phyloP scores from a whole-genome alignment of 2,888 invertebrate genomes.

The Charanyca ferruginea region DNA sequence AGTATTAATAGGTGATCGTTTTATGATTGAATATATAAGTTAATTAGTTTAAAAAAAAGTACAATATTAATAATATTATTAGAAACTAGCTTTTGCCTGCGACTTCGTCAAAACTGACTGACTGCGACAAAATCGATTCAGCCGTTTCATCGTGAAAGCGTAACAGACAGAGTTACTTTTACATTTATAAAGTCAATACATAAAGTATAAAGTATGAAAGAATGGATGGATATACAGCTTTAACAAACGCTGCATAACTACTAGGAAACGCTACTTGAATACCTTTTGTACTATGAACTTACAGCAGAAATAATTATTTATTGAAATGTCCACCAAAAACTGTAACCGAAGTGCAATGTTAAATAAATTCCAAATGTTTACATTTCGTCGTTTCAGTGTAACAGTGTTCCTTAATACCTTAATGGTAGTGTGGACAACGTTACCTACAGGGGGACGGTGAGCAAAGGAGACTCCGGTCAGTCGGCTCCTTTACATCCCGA shows the following conservation, averaged over 20 bases:
- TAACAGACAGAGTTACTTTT: no score
- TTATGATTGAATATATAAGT: background rate
- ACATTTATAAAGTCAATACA: no score
- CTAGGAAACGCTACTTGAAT: background rate
- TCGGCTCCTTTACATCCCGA: slow-evolving; percentile 57
- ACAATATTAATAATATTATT: no score
- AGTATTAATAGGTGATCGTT: slow-evolving; percentile 7
- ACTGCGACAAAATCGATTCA: no score
- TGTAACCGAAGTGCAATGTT: slow-evolving; percentile 22
- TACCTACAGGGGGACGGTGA: slow-evolving; percentile 24
- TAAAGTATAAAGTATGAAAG: no score
- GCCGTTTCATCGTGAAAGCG: no score
- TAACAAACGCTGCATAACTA: background rate
- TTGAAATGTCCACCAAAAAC: slow-evolving; percentile 17
- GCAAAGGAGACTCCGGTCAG: slow-evolving; percentile 57
- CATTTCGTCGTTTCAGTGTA: slow-evolving; percentile 33
- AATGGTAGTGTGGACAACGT: slow-evolving; percentile 56
- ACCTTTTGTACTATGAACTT: background rate
- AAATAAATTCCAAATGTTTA: slow-evolving; percentile 36
- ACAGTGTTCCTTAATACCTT: slow-evolving; percentile 55
- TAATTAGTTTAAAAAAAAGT: no score
- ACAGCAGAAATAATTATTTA: slow-evolving; percentile 13
- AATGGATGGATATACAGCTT: no score
- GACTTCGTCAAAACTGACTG: no score
- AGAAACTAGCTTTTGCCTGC: no score